These are phyloP conservation scores for Macrochelys suwanniensis DNA, from an alignment of 2,797 vertebrate species.

Conservation along the genomic window DNA sequence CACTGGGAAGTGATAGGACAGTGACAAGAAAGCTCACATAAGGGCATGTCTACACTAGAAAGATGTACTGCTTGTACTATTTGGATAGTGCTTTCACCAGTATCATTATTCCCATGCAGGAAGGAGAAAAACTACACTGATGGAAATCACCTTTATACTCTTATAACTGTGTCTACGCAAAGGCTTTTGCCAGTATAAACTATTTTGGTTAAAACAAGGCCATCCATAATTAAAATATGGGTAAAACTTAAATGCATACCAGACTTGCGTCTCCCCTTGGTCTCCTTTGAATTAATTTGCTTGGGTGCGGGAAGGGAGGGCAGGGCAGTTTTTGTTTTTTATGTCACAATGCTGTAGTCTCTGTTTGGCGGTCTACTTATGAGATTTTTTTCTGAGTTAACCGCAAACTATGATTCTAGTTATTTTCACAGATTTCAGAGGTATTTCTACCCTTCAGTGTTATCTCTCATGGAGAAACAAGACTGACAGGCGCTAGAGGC, in stretches of 20 bases:
- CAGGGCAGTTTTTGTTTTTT: not conserved
- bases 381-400: no score
- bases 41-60: not conserved
- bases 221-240: not conserved
- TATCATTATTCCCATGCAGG: not conserved
- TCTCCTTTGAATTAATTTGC: not conserved
- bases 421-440: not conserved
- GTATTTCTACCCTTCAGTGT: no score
- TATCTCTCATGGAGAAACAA: not conserved
- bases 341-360: not conserved
- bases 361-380: not conserved
- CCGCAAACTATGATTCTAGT: not conserved
- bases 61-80: not conserved
- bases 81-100: not conserved
- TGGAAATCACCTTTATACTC: not conserved
- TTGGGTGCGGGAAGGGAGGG: accelerated
- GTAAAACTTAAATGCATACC: not conserved
- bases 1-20: not conserved
- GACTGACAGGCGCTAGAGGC: not conserved
- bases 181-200: not conserved
- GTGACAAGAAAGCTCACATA: not conserved
- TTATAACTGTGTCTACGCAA: not conserved
- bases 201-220: not conserved
- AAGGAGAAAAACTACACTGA: not conserved
- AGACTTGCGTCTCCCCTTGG: not conserved